Base-by-base conservation (phyloP, 2,888 invertebrate species). In the Chaetogeoica ovagalla region DNA sequence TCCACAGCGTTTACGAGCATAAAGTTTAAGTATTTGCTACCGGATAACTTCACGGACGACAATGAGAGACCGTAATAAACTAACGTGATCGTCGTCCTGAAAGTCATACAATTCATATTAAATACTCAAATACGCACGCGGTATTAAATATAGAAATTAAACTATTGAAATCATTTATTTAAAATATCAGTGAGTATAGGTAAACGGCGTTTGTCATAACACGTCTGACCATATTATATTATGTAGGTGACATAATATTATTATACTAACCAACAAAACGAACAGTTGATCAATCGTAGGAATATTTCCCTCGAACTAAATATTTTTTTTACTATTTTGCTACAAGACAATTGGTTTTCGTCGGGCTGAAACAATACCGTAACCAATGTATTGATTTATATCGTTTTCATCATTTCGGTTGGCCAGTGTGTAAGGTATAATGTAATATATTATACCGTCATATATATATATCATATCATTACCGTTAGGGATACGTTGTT, bases 51-150 rank as follows among this genome's bases (percentile, higher is more conserved):
- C 4, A 93, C 93, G 0, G 94, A 91, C 86, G 93, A 93, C 76
- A 94, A 88, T 0, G 93, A 93, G 60, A 94, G 86, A 0, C 94
- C 94, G 84, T 93, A 94, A 86, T 93, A 94, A 30, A 94, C 91
- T 83, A 94, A 91, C 0, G 92, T 91, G 84, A 92, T 91, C 0
- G 93, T 91, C 21, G 93, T 90, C 86, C 86, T 86, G 82, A 65
- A 82, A 74, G 57, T 19, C 23, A 81, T 23, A 59, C 30, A 82
- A 43, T 30, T 2, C 4, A n/a, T 23, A n/a, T 55, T 30, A 30
- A 2, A 30, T 30, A 30, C 4, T 30, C 4, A 30, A 30, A 30
- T 30, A 30, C 30, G 4, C 4, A 4, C 30, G 4, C 4, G 30
- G 30, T 30, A 30, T 30, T 30, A 4, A 30, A 30, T 30, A 30